Evolutionary conservation across 2,888 invertebrate genomes (phyloP).

Genomic region (Electrophaes corylata): DNA sequence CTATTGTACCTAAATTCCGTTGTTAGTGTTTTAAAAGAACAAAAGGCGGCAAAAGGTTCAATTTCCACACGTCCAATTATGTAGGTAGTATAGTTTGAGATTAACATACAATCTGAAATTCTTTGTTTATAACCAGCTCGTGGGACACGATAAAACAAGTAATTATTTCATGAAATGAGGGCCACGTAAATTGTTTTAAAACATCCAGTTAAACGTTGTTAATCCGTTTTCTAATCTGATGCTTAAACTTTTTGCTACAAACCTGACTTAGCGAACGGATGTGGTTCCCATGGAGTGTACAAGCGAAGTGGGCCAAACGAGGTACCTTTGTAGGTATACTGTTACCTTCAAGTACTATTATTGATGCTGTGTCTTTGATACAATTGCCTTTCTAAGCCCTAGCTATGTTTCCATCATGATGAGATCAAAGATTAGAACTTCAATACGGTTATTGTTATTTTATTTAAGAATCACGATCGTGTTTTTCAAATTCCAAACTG

Average conservation of each 20-base stretch:
- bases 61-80: slow-evolving; percentile 29
- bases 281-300: slow-evolving; percentile 51
- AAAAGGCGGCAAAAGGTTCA: slow-evolving; percentile 15
- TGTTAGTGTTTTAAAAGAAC: slow-evolving; percentile 5
- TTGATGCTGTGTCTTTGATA: slow-evolving; percentile 45
- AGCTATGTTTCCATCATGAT: slow-evolving; percentile 48
- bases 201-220: slow-evolving; percentile 18
- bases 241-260: slow-evolving; percentile 21
- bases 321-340: slow-evolving; percentile 56
- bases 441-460: slow-evolving; percentile 36
- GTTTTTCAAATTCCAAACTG: slow-evolving; percentile 6
- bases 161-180: slow-evolving; percentile 13
- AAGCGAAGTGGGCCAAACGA: slow-evolving; percentile 62
- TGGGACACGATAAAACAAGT: slow-evolving; percentile 19
- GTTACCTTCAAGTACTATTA: slow-evolving; percentile 50
- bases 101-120: slow-evolving; percentile 39
- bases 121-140: slow-evolving; percentile 26
- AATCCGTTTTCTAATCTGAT: slow-evolving; percentile 28
- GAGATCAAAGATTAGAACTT: slow-evolving; percentile 46
- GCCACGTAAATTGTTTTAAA: slow-evolving; percentile 17
- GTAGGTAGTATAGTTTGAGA: slow-evolving; percentile 10
- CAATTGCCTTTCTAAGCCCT: slow-evolving; percentile 66
- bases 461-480: slow-evolving; percentile 34
- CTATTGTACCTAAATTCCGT: not conserved
- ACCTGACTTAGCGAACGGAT: slow-evolving; percentile 52